A percentile compares a stretch with the other conserved stretches of the same genome.
Conservation (phyloP, 2,113 vertebrate genomes). For the Argyrosomus japonicus region DNA sequence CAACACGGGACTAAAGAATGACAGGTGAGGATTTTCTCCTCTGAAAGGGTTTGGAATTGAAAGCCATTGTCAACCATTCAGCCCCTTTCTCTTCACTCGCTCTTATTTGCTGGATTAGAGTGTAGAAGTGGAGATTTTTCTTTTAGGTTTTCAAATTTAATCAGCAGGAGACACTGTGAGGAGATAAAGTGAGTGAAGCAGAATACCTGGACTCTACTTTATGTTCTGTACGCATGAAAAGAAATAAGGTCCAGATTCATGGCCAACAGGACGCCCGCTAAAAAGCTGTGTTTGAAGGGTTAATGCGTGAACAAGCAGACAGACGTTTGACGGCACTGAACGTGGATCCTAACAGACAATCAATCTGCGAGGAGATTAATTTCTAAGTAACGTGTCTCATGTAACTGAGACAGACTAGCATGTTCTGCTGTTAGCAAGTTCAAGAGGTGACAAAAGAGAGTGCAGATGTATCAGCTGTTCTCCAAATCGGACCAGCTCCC, state of each 20-base stretch:
- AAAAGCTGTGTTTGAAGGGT: constrained; percentile 27
- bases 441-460: constrained; percentile 55
- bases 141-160: constrained; percentile 67
- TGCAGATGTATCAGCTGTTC: not conserved
- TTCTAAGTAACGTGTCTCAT: constrained; percentile 50
- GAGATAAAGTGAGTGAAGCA: constrained; percentile 35
- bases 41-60: constrained; percentile 61
- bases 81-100: constrained; percentile 46
- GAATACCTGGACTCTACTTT: constrained; percentile 26
- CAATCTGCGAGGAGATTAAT: constrained; percentile 55
- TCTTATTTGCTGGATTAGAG: constrained; percentile 73
- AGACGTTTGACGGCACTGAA: constrained; percentile 57
- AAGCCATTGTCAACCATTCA: constrained; percentile 71
- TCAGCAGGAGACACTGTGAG: constrained; percentile 45
- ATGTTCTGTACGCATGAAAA: not conserved
- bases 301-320: constrained; percentile 56
- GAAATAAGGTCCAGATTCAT: constrained; percentile 3
- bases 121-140: constrained; percentile 68
- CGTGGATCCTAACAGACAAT: constrained; percentile 68
- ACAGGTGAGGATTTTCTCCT: constrained; percentile 70
- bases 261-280: not conserved
- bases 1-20: constrained; percentile 39
- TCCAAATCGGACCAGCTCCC: not conserved
- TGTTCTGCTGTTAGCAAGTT: constrained; percentile 58
- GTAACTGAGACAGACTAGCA: constrained; percentile 33